Percentiles rank a stretch among this genome's conserved stretches.
phyloP scores from a whole-genome alignment of 2,797 vertebrate genomes.

The Anabacerthia variegaticeps region DNA sequence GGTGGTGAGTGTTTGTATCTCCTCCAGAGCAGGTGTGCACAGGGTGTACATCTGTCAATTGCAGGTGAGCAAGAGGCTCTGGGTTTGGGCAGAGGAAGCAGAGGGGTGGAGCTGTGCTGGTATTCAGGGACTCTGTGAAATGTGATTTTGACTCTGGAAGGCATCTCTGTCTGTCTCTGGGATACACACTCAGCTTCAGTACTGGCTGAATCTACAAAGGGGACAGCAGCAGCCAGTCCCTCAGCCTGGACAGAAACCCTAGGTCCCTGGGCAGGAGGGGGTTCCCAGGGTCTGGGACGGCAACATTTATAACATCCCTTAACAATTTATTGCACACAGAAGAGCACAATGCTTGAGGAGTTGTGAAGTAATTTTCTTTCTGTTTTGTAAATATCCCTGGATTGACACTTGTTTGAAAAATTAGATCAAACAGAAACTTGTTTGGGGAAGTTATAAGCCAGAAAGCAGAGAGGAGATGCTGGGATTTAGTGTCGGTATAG shows the following conservation, averaged over 20 bases:
- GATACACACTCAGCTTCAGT: background rate
- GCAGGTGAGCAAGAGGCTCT: background rate
- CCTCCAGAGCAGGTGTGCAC: accelerated
- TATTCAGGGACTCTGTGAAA: background rate
- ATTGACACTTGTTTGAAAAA: background rate
- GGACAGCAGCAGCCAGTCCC: background rate
- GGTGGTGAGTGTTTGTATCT: background rate
- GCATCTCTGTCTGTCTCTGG: background rate
- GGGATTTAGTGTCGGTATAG: background rate
- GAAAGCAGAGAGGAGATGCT: background rate
- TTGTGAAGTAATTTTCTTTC: background rate
- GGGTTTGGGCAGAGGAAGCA: too few relatives aligned
- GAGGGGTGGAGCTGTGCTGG: accelerated
- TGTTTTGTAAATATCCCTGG: background rate
- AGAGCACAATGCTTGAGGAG: background rate
- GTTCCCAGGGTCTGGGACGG: background rate
- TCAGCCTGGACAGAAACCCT: background rate
- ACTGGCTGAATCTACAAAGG: background rate
- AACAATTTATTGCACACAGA: background rate
- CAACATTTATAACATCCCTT: background rate
- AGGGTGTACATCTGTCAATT: accelerated
- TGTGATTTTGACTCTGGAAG: background rate
- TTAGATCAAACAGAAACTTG: background rate
- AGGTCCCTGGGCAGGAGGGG: background rate
- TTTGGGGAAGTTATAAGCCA: background rate